Evolutionary conservation across 2,888 invertebrate species (phyloP), one percentile per base, ranked within the genome.

Genomic region (Drosophila aldrichi): DNA sequence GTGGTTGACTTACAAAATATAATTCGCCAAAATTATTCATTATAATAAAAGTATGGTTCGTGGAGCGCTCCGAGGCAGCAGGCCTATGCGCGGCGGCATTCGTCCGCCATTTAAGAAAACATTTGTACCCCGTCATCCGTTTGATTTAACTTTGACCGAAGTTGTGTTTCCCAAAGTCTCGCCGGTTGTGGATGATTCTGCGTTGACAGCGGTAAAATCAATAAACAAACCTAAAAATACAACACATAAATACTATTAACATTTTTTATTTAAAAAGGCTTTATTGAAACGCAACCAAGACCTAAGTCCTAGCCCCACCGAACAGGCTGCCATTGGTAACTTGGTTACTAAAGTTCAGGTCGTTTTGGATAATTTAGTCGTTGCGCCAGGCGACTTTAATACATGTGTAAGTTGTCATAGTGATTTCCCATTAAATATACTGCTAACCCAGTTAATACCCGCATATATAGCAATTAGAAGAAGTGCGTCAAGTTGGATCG

Each of bases 401-500:
- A 98, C 98, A 76, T 99, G 98, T 92, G 98, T 98, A 94, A 95
- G 97, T 96, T 96, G 5, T 12, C 22, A 40, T 8, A 40, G 36
- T 1, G 44, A 61, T 16, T 14, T 14, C 8, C 7, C 38, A 5
- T 0, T 41, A 18, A 22, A 16, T n/a, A 16, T 7, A 32, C 14
- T 12, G 14, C 9, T 43, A 12, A 51, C 1, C 2, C 10, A 25
- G 40, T 9, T 7, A 14, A 38, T 6, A 14, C 58, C 77, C 10
- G 20, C 18, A 34, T 92, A 18, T 80, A 97, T 81, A 97, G 96
- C 96, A 97, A 95, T 94, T 98, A 55, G 97, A 98, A 91, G 99
- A 99, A 93, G 98, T 98, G 0, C 95, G 98, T 1, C 98, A 98
- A 93, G 99, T 99, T 9, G 99, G 99, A 0, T 98, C 99, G 0